Evolutionary conservation across 2,888 invertebrate genomes (phyloP), one percentile per base, ranked within the genome.

Genomic region (Nymphalis c-album): DNA sequence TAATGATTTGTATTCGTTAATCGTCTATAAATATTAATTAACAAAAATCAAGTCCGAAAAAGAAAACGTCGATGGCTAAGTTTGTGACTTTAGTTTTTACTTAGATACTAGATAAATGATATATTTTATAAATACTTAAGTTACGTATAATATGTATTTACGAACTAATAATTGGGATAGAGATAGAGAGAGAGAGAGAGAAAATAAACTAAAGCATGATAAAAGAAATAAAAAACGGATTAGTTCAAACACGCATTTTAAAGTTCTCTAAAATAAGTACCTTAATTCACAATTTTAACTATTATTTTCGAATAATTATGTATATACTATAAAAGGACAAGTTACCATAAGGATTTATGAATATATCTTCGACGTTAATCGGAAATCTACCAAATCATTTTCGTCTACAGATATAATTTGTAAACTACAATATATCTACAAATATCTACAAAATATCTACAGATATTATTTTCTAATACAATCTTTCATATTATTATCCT

Each of bases 331-430:
- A 53, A n/a, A n/a, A n/a, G n/a, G n/a, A 22, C 16, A 17, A 55
- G 55, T 4, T 31, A 31, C 17, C 35, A 55, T n/a, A 7, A 7
- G 17, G 0, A 31, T 6, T 31, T 40, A 18, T 18, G n/a, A 40
- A n/a, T 53, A 53, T 26, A 53, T 53, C 53, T 13, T 57, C 35
- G 20, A 31, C 10, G 40, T 13, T 13, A 10, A 40, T 40, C 10
- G 40, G 7, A 57, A 57, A 57, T 55, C 26, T 48, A 48, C 48
- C 8, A 63, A 58, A 20, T 58, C 46, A 48, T 63, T 63, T 20
- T 53, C 53, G 10, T n/a, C 6, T 26, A 26, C 5, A 17, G 22
- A 26, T 17, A 35, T 48, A n/a, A 48, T 16, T 40, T n/a, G 31
- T 50, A 22, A 20, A 48, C 20, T 10, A 8, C 10, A 47, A 1